Evolutionary conservation across 2,113 vertebrate genomes (phyloP).

Genomic region (Stegostoma tigrinum): DNA sequence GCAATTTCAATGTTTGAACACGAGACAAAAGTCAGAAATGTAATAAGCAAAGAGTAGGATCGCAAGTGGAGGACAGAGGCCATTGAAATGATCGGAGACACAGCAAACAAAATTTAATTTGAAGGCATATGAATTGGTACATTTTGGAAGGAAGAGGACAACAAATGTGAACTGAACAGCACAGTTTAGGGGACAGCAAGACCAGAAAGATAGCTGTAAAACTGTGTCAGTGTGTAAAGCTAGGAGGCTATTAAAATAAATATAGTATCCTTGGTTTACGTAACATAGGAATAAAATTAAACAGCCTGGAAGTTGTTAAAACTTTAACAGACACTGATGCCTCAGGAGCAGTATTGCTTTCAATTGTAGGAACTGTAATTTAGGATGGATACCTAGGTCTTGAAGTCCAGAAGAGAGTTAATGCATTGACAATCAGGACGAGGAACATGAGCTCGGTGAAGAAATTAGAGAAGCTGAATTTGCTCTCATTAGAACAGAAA

Average conservation of each 20-base stretch:
- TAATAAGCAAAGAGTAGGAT: background rate
- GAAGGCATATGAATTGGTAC: background rate
- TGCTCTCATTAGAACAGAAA: background rate
- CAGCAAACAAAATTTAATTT: background rate
- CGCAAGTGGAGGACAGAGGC: background rate
- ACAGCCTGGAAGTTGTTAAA: background rate
- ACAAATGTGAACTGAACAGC: background rate
- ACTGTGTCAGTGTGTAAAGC: background rate
- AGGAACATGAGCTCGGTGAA: background rate
- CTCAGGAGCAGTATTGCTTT: background rate
- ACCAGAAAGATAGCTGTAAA: background rate
- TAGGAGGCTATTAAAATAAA: background rate
- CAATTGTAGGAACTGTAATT: background rate
- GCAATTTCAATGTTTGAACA: background rate
- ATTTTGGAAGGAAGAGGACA: background rate
- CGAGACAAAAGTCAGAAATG: background rate
- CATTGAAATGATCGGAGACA: background rate
- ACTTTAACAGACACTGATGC: background rate
- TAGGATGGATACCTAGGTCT: background rate
- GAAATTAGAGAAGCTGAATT: background rate
- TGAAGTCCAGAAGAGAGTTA: background rate
- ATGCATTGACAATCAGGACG: background rate
- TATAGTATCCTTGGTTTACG: background rate
- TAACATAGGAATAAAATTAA: background rate
- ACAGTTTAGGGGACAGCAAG: background rate